Conservation (phyloP, 23 tunicate species). For the Halocynthia aurantium region DNA sequence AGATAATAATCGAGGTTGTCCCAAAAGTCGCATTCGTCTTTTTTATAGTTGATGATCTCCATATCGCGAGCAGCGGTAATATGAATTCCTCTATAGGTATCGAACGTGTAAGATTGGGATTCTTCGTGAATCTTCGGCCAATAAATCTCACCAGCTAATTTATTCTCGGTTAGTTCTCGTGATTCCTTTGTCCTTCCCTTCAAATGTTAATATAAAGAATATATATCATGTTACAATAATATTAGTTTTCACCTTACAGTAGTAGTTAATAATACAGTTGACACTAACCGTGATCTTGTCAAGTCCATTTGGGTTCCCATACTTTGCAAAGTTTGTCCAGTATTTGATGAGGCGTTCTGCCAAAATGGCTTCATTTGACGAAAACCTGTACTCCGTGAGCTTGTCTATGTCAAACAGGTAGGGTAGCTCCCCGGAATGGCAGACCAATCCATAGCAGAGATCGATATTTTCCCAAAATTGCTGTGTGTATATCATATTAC, state of each 20-base stretch:
- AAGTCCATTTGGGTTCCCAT: conserved; percentile 61
- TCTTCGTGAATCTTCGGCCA: not conserved
- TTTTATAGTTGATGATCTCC: conserved; percentile 18
- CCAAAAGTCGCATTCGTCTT: conserved; percentile 31
- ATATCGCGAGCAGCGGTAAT: conserved; percentile 5
- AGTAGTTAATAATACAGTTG: too few species aligned
- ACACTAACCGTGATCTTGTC: not conserved
- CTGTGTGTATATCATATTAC: conserved; percentile 6
- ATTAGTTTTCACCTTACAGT: not conserved
- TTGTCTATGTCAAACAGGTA: conserved; percentile 61
- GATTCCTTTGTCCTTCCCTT: not conserved
- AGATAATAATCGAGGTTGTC: conserved; percentile 41
- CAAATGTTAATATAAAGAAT: not conserved
- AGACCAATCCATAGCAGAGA: conserved; percentile 36
- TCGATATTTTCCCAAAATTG: conserved; percentile 64
- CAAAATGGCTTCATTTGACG: conserved; percentile 30
- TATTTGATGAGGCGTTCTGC: conserved; percentile 33
- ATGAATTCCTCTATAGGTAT: not conserved
- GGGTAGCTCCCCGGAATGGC: conserved; percentile 79
- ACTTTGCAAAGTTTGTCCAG: conserved; percentile 73
- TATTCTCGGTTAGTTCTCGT: too few species aligned
- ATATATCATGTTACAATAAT: too few species aligned
- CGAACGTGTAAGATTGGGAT: not conserved
- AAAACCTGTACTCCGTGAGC: conserved; percentile 41
- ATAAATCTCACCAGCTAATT: not conserved